Evolutionary conservation across 2,113 vertebrate species (phyloP).

Genomic region (Tapirus terrestris): DNA sequence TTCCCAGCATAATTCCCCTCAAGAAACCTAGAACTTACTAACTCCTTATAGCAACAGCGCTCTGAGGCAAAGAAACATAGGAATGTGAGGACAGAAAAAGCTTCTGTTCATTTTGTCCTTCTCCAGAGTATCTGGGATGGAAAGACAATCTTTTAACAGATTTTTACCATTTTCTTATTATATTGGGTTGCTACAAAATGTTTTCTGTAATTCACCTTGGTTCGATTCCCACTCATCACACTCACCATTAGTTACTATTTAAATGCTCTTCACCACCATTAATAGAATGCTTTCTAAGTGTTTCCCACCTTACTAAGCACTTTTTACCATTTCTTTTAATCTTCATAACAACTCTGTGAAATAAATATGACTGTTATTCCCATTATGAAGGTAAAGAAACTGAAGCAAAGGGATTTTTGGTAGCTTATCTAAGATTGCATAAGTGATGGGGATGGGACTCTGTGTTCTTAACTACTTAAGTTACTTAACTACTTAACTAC

Average conservation of each 20-base stretch:
- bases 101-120: not conserved
- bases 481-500: accelerated
- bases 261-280: not conserved
- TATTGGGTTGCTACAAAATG: not conserved
- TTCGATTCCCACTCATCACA: not conserved
- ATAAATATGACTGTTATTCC: not conserved
- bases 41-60: not conserved
- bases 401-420: not conserved
- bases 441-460: not conserved
- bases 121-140: not conserved
- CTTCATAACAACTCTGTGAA: not conserved
- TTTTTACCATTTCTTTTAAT: not conserved
- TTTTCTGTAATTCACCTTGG: not conserved
- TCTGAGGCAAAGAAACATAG: not conserved
- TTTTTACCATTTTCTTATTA: not conserved
- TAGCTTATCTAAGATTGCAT: not conserved
- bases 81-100: not conserved
- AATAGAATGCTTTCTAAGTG: not conserved
- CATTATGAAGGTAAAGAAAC: not conserved
- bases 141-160: not conserved
- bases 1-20: not conserved
- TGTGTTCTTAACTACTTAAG: accelerated
- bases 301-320: not conserved
- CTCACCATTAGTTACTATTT: not conserved
- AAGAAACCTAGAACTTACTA: not conserved